These are phyloP conservation scores for Otolemur garnettii DNA, from an alignment of 2,113 vertebrate genomes.

Conservation along the genomic window DNA sequence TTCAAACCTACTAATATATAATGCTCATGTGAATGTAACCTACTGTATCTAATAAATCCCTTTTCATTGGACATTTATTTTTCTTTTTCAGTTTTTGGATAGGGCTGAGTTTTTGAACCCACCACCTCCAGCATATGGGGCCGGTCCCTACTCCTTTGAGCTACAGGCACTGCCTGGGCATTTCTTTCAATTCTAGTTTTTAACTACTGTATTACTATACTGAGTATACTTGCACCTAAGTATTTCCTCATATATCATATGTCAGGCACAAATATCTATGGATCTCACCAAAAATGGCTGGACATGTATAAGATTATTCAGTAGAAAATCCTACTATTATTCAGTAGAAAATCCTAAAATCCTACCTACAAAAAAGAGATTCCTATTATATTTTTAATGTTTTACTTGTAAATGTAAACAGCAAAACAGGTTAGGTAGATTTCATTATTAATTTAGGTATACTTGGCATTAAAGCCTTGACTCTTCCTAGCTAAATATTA, in stretches of 20 bases:
- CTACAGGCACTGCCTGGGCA: too few relatives aligned
- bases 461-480: not conserved
- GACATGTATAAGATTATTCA: not conserved
- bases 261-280: not conserved
- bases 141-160: too few relatives aligned
- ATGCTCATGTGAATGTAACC: not conserved
- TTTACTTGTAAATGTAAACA: not conserved
- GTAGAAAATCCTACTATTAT: not conserved
- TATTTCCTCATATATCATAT: not conserved
- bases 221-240: not conserved
- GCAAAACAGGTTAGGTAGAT: not conserved
- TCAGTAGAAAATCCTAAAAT: not conserved
- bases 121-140: too few relatives aligned
- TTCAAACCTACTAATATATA: not conserved
- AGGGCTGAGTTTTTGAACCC: too few relatives aligned
- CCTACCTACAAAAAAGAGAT: not conserved
- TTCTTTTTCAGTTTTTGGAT: too few relatives aligned
- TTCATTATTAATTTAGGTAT: not conserved
- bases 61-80: not conserved
- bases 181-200: not conserved
- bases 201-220: not conserved
- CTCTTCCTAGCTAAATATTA: not conserved
- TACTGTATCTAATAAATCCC: not conserved
- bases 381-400: not conserved
- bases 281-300: not conserved